Base-by-base conservation (phyloP, 2,888 invertebrate genomes). In the Rhagonycha lutea region DNA sequence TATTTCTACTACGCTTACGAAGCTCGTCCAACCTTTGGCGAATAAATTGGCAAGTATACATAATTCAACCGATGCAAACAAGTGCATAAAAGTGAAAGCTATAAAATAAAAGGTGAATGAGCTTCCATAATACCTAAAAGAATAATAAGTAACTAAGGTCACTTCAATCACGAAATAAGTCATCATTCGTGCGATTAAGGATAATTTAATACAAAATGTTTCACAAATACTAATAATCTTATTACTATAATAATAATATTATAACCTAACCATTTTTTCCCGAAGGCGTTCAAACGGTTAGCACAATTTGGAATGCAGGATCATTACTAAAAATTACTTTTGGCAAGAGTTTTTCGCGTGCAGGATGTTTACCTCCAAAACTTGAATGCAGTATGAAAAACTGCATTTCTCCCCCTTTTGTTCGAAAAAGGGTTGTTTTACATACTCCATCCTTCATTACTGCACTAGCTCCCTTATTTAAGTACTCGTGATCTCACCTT, bases 51-150 rank as follows among this genome's bases (percentile, higher is more conserved):
- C 24, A 63, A 63, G 23, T 63, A 24, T 18, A 18, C 18, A 18
- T 63, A 63, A 63, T 65, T 24, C 63, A 24, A n/a, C 23, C 63
- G 26, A 65, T 65, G 18, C 23, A 65, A 65, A 65, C 63, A 65
- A 65, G 63, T 65, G 63, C 63, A 24, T 65, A 24, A 65, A 65
- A 65, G 63, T 65, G 63, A 65, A 65, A 65, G 63, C 63, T 65
- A 24, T 24, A 65, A 23, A 62, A 62, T 65, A 65, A n/a, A 65
- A 23, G 63, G 63, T 65, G 63, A 65, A 65, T 65, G 63, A 65
- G 63, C 62, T 62, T 23, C 63, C 12, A 65, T 26, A n/a, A 26
- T 65, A 65, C n/a, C 24, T 65, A n/a, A 24, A 18, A 61, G 28
- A 61, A 65, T 24, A 65, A 24, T 65, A 26, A 65, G 11, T 10